Evolutionary conservation across 2,797 vertebrate genomes (phyloP), one percentile per base, ranked within the genome.

Genomic region (Propithecus deckenii): DNA sequence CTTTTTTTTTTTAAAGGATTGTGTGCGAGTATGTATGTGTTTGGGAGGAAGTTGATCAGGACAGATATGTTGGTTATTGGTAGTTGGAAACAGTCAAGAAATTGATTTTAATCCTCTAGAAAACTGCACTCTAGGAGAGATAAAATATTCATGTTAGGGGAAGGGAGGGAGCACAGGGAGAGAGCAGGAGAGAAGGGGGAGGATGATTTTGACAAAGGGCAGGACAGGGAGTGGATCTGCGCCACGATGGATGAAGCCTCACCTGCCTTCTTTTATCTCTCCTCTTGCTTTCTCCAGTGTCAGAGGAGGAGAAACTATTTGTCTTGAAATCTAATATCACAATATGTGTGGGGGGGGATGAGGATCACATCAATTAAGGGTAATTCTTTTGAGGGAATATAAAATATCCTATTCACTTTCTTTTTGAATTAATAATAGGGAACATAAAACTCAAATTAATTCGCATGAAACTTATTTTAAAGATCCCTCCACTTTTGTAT

Each of bases 361-460:
- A 65, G 55, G 57, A 57, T 14, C n/a, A 59, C 4, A 50, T 61
- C 9, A 50, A 35, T 52, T 41, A 84, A 79, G 14, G 85, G 28
- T 67, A 30, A 74, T 85, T 89, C 57, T 69, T 89, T 63, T 48
- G 38, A 74, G 30, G 74, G 30, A 55, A 35, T 65, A 35, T 69
- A 57, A 94, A 83, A 78, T 38, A 25, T 35, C 25, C 8, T 63
- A 41, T 20, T 84, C 38, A 89, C 1, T 50, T n/a, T 38, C 46
- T 86, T n/a, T 59, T 43, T 55, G 25, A 89, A 80, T 86, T 52
- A 86, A 41, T 69, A 50, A 93, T 13, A 63, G 75, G 17, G 38
- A 55, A 79, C 9, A 74, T 78, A 69, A 89, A 84, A 74, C n/a
- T 65, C 46, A 25, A 96, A 35, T 75, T 67, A 86, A 35, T 43